Base-by-base conservation (phyloP, 1,140 invertebrate species). In the Eumeta japonica region DNA sequence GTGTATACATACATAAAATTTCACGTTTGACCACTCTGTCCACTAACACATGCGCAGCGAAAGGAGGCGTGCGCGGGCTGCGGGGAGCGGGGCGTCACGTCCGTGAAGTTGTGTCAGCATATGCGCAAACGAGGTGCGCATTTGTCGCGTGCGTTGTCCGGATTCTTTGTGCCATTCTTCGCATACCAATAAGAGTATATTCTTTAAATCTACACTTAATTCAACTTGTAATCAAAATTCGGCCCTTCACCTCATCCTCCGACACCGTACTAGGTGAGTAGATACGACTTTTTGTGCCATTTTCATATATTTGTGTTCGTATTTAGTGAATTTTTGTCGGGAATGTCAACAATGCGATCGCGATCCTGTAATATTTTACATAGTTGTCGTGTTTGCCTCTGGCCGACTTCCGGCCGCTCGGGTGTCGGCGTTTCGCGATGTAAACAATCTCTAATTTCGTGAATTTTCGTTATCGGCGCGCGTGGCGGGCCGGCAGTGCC, bases 81-180 rank as follows among this genome's bases (percentile, higher is more conserved):
- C n/a, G 64, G 65, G 56, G 56, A 58, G 28, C 58, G 62, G 66
- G 65, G 62, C 61, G 57, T 54, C 62, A 67, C 80, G 82, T 81
- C 80, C 78, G 77, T 71, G 77, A 79, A 77, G 77, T 79, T 78
- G 79, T 81, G 79, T 80, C 79, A 80, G 80, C 80, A 83, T 80
- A 78, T 89, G 87, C 87, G 87, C 86, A 82, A 79, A 81, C 75
- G 76, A 78, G 80, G 77, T 89, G 87, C 87, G 87, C 87, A 83
- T 77, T 82, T 79, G 81, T 78, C 79, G 81, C 81, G 80, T 87
- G 87, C 88, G 88, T 90, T 89, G 86, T 90, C 86, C 81, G 83
- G 87, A 90, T 90, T 90, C 88, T 90, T 90, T 89, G 87, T 89
- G 87, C 85, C 87, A 90, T 90, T 89, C 88, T 85, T 89, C 80